Percentiles rank a stretch among this genome's conserved stretches.
Conservation (phyloP, 1,140 invertebrate species). For the Charaxes varanes region DNA sequence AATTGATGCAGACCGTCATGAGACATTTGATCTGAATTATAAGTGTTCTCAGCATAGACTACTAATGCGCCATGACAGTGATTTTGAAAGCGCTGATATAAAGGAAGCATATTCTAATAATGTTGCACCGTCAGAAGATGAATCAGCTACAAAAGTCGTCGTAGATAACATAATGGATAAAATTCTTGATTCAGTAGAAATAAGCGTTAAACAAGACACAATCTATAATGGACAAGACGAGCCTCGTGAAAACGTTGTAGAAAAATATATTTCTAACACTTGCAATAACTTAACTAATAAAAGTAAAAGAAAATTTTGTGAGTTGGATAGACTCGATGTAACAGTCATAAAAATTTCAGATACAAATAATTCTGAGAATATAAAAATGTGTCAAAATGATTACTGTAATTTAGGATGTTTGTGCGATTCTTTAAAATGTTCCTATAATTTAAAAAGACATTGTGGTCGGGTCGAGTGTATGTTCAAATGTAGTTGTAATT, state of each 20-base stretch:
- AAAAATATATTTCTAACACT: constrained; percentile 6
- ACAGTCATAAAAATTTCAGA: constrained; percentile 50
- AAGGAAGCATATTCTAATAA: constrained; percentile 2
- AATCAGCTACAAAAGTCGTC: constrained; percentile 20
- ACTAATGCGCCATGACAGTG: constrained; percentile 42
- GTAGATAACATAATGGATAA: constrained; percentile 33
- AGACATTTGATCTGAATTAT: constrained; percentile 53
- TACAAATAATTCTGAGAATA: constrained; percentile 9
- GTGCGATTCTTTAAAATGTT: constrained; percentile 45
- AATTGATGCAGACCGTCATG: constrained; percentile 17
- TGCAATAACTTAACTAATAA: constrained; percentile 32
- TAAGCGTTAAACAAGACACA: constrained; percentile 44
- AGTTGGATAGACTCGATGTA: constrained; percentile 55
- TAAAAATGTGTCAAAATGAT: constrained; percentile 33
- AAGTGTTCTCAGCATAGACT: constrained; percentile 44
- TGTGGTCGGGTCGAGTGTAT: constrained; percentile 54
- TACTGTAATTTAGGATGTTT: constrained; percentile 54
- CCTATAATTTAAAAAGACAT: constrained; percentile 43
- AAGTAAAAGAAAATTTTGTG: constrained; percentile 43
- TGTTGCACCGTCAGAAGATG: constrained; percentile 5
- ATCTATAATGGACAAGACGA: constrained; percentile 37
- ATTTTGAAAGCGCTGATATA: constrained; percentile 4
- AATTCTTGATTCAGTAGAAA: constrained; percentile 51
- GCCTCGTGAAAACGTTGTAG: constrained; percentile 13
- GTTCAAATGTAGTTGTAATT: constrained; percentile 59